Base-by-base conservation (phyloP, 2,888 invertebrate genomes). In the Plagiodera versicolora region DNA sequence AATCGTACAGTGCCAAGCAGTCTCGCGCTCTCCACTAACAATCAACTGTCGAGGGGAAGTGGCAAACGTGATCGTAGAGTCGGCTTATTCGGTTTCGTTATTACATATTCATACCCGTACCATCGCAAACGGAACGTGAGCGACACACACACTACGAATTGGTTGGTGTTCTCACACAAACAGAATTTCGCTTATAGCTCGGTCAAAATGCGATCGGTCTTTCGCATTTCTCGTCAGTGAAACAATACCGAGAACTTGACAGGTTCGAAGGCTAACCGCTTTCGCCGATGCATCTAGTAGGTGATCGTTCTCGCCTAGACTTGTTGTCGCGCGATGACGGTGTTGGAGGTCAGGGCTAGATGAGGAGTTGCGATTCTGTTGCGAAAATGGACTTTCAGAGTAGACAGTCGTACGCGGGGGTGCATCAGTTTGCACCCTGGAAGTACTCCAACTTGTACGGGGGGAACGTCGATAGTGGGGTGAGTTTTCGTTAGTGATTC, bases 91-190 rank as follows among this genome's bases (percentile, higher is more conserved):
- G 57, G 64, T 63, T 64, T 70, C 69, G 70, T 71, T 72, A 70
- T 71, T 71, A 70, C 68, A 71, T 72, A 72, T 70, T 72, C 70
- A 70, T 70, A 66, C 59, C 67, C 67, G 64, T 69, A 67, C 66
- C 71, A 67, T 69, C 68, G 68, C 64, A 54, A 61, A 65, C 32
- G 32, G 32, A 24, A 24, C 24, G 24, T 24, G 24, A 24, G 52
- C 52, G 52, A 58, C 35, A 51, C 60, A 62, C 62, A 61, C 56
- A 47, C 57, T 60, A 30, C 48, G 53, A 57, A 28, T 49, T 28
- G 17, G 20, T 14, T n/a, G 18, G 10, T 2, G 18, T 19, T 11
- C 1, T 17, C n/a, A 24, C 5, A 32, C n/a, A 14, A n/a, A 4
- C 14, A 2, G 46, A 18, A 46, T 18, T 18, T 20, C 11, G 18